Base-by-base conservation (phyloP, 1,140 invertebrate species). In the Stegodyphus dumicola region DNA sequence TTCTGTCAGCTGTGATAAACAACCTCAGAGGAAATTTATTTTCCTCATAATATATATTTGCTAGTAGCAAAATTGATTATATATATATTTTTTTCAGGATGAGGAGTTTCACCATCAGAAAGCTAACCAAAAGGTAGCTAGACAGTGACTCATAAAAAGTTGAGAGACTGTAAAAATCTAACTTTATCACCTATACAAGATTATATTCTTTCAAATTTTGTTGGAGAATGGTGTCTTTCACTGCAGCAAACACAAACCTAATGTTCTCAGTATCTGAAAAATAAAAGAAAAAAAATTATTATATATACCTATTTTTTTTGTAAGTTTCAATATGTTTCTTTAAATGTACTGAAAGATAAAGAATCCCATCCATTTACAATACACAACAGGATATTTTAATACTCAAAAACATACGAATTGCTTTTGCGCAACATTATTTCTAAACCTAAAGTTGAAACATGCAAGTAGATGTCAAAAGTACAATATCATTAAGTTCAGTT, bases 201-300 rank as follows among this genome's bases (percentile, higher is more conserved):
- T 99, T 99, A 91, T 99, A 99, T 92, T 99, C 98, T 92, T 99
- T 99, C 80, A 99, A 93, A 90, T 98, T 98, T 90, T 94, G 94
- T 93, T 99, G 98, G 94, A 99, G 97, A 89, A 99, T 99, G 78
- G 98, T 99, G 93, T 99, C 97, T 93, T 99, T 99, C 75, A 99
- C 98, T 88, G 98, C 98, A 92, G 97, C 99, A 93, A 99, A 99
- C 90, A 99, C 98, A 92, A 99, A 96, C 91, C 98, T 97, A 91
- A 99, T 99, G 92, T 99, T 99, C 94, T 99, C 98, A 89, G 98
- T 99, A 92, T 99, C 98, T 98, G 92, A 91, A 86, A 93, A 84
- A 71, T 74, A 85, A 86, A 89, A 87, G 69, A n/a, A 17, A 64
- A 2, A 18, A 77, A 67, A 67, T 6, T n/a, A 67, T 7, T 67